Conservation (phyloP, 2,797 vertebrate genomes). For the Valencia hispanica region DNA sequence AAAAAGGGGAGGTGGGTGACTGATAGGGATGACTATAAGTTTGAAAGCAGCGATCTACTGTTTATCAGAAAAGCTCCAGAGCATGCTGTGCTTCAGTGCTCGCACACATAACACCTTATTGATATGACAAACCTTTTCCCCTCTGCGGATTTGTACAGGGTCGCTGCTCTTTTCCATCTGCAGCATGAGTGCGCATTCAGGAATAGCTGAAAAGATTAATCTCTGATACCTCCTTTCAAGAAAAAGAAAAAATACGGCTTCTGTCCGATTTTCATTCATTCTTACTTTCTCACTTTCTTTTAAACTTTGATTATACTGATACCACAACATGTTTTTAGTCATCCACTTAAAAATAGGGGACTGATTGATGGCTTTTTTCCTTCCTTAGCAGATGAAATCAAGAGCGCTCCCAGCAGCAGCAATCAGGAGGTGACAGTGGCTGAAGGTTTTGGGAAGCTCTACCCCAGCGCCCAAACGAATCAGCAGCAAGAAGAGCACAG, state of each 20-base stretch:
- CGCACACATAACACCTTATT: constrained; percentile 29
- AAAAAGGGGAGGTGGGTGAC: constrained; percentile 55
- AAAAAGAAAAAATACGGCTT: not conserved
- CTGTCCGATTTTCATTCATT: not conserved
- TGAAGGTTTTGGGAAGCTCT: constrained; percentile 94
- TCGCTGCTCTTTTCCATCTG: constrained; percentile 67
- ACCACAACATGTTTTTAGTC: not conserved
- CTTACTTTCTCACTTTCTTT: not conserved
- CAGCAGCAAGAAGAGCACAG: constrained; percentile 79
- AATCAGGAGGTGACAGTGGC: constrained; percentile 42
- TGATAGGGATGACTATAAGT: constrained; percentile 74
- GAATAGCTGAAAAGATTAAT: constrained; percentile 28
- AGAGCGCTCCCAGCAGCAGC: constrained; percentile 13
- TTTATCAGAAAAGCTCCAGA: constrained; percentile 71
- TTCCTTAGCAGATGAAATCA: constrained; percentile 28
- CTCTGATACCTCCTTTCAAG: constrained; percentile 31
- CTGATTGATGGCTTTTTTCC: not conserved
- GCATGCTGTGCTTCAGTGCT: constrained; percentile 55
- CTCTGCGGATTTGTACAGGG: constrained; percentile 70
- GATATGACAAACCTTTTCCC: constrained; percentile 57
- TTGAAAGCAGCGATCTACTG: constrained; percentile 68
- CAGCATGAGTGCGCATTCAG: constrained; percentile 15
- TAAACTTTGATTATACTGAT: not conserved
- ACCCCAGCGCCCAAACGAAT: constrained; percentile 81
- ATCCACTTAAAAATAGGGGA: not conserved